A percentile compares a stretch with the other conserved stretches of the same genome.
These are phyloP conservation scores for Telenomus remus DNA, from an alignment of 1,140 invertebrate species.

Conservation along the genomic window DNA sequence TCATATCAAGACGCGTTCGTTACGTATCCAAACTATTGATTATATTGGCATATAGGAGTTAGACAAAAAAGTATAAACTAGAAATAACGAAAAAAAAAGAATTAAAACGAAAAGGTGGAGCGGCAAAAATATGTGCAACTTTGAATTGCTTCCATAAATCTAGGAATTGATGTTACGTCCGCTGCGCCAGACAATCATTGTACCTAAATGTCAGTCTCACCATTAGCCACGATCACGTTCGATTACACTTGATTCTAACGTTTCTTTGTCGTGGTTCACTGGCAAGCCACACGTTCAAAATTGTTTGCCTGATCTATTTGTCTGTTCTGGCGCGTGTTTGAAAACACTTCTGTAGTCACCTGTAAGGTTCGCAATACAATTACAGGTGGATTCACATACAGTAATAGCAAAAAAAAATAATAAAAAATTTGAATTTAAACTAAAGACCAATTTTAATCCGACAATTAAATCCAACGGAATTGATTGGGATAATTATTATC, in stretches of 20 bases:
- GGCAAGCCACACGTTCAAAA: constrained; percentile 44
- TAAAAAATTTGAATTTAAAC: too few species aligned
- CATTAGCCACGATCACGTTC: constrained; percentile 73
- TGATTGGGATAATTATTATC: too few species aligned
- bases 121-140: constrained; percentile 37
- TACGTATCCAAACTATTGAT: constrained; percentile 20
- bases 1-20: constrained; percentile 12
- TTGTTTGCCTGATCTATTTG: constrained; percentile 30
- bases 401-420: too few species aligned
- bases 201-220: constrained; percentile 73
- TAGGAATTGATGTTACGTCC: constrained; percentile 59
- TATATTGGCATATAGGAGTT: neutral
- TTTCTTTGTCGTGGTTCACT: constrained; percentile 44
- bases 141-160: constrained; percentile 63
- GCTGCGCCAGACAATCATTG: constrained; percentile 67
- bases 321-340: neutral
- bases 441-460: too few species aligned
- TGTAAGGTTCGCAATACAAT: too few species aligned
- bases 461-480: too few species aligned
- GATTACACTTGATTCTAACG: constrained; percentile 52
- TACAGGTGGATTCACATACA: too few species aligned
- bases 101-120: neutral
- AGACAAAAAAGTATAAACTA: neutral
- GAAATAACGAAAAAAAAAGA: constrained; percentile 3
- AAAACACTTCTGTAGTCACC: neutral